Conservation (phyloP, 23 tunicate genomes). For the Oikopleura vanhoeffeni region DNA sequence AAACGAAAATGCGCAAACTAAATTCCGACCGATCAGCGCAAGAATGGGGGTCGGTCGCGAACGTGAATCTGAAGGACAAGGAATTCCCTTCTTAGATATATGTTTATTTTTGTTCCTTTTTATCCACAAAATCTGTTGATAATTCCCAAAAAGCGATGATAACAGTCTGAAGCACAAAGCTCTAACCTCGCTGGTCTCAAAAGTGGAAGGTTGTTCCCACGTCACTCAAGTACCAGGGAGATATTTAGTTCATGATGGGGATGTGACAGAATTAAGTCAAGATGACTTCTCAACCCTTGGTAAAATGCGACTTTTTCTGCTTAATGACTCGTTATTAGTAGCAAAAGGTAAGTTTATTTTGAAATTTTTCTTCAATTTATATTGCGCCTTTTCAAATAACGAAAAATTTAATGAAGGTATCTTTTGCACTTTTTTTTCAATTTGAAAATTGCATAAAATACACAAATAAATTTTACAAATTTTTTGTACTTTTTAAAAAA, state of each 20-base stretch:
- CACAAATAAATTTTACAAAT: no score
- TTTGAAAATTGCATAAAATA: no score
- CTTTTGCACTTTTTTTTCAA: no score
- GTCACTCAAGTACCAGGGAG: constrained; percentile 24
- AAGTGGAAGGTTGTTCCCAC: constrained; percentile 46
- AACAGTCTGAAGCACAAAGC: not conserved
- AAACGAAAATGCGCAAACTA: no score
- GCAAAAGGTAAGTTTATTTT: no score
- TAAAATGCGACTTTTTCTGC: constrained; percentile 74
- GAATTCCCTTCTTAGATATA: not conserved
- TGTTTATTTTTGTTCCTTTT: not conserved
- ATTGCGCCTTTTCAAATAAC: no score
- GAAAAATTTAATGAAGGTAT: no score
- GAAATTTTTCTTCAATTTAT: no score
- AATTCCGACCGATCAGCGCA: no score
- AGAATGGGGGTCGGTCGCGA: no score
- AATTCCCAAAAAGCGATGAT: constrained; percentile 25
- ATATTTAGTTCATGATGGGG: constrained; percentile 76
- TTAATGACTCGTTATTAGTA: constrained; percentile 50
- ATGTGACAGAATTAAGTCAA: constrained; percentile 49
- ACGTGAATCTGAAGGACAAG: no score
- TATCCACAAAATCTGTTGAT: not conserved
- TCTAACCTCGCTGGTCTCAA: constrained; percentile 42
- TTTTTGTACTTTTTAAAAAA: no score
- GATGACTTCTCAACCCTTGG: constrained; percentile 35